Evolutionary conservation across 2,888 invertebrate species (phyloP), one percentile per base, ranked within the genome.

Genomic region (Sinohyriopsis cumingii): DNA sequence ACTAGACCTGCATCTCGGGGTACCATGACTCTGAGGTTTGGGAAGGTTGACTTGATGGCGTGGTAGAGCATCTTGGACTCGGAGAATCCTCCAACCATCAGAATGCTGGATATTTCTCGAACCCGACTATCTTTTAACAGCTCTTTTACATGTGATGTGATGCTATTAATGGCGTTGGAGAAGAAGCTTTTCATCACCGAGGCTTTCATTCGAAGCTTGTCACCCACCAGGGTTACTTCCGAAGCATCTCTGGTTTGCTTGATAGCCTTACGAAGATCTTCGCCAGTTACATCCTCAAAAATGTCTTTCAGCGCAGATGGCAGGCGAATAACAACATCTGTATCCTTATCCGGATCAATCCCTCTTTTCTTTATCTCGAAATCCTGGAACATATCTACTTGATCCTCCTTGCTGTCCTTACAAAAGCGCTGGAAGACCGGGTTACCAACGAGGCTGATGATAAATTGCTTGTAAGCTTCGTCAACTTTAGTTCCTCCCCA

Each of bases 401-500:
- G 33, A 59, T 67, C 67, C 0, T 60, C 55, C 19, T 57, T 59
- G 54, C 61, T 60, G 24, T 67, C 5, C 18, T 67, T 33, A 60
- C 61, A 61, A 19, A 67, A 67, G 1, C n/a, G 22, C 0, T 20
- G 7, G n/a, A 20, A 57, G 20, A 63, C 12, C 3, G 25, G 12
- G 7, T 18, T 63, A 18, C 63, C 63, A 53, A 55, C 22, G 2
- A 68, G 55, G 6, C 45, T 57, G 0, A 63, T 53, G 12, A 68
- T 22, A 2, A 68, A 45, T 24, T 57, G 53, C 19, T 5, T 62
- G 59, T 57, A 68, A 0, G 62, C 68, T 54, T 68, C 68, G 56
- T 68, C 68, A 18, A 68, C 68, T 9, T 68, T 53, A 3, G 80
- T 77, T 9, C 84, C 85, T 9, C 85, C 85, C 64, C 79, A 81